Conservation (phyloP, 2,113 vertebrate genomes). For the Labrus mixtus region DNA sequence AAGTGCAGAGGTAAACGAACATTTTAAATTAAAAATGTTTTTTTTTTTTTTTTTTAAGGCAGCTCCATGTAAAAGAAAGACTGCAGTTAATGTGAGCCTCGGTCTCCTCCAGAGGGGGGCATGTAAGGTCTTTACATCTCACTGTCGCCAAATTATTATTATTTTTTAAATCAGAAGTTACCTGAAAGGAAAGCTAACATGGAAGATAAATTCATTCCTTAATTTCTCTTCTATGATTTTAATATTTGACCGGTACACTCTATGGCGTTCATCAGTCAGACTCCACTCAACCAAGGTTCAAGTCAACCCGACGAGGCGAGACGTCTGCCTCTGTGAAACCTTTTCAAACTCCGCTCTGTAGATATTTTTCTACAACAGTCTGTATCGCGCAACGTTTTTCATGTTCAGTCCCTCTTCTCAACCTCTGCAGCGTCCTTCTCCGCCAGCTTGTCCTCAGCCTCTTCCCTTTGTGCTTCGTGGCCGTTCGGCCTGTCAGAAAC, state of each 20-base stretch:
- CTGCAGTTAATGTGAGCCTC: too few species aligned
- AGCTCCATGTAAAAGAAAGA: too few species aligned
- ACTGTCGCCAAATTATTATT: too few species aligned
- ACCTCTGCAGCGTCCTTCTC: constrained; percentile 75
- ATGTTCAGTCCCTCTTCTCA: constrained; percentile 44
- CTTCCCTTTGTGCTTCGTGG: constrained; percentile 76
- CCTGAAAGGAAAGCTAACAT: too few species aligned
- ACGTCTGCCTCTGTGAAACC: constrained; percentile 5
- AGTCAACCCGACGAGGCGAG: constrained; percentile 2
- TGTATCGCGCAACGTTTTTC: neutral
- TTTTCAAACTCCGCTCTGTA: constrained; percentile 6
- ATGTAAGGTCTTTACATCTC: too few species aligned
- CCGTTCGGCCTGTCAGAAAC: constrained; percentile 74
- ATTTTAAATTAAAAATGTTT: too few species aligned
- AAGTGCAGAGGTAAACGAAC: neutral
- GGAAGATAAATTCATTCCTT: too few species aligned
- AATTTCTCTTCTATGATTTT: neutral
- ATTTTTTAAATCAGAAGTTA: too few species aligned
- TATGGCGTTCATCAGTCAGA: neutral
- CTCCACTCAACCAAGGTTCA: neutral
- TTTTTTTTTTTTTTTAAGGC: too few species aligned
- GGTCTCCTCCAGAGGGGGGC: too few species aligned
- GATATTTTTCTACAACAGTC: neutral
- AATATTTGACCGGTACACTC: neutral
- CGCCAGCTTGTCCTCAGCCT: constrained; percentile 63